phyloP scores from a whole-genome alignment of 2,113 vertebrate species.

The Pseudolaguvia tuberculata region DNA sequence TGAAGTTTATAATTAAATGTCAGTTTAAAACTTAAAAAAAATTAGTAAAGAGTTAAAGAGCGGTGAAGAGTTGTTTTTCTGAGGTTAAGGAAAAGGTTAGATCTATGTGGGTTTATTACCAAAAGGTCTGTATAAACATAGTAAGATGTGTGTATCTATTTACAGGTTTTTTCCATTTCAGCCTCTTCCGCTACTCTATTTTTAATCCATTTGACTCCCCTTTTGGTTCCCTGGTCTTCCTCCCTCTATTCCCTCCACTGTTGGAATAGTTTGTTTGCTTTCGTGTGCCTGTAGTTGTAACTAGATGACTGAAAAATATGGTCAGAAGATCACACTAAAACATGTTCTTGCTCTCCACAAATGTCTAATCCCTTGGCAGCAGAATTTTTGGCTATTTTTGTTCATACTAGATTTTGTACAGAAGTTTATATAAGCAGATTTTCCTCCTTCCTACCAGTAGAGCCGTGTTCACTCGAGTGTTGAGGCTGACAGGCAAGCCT shows the following conservation, averaged over 20 bases:
- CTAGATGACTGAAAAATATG: slow-evolving; percentile 32
- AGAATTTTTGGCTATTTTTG: slow-evolving; percentile 39
- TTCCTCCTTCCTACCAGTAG: slow-evolving; percentile 43
- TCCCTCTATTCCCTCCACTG: neutral
- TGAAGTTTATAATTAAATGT: too few species aligned
- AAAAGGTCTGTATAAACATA: neutral
- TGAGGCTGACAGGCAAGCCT: slow-evolving; percentile 36
- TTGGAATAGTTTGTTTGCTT: slow-evolving; percentile 2
- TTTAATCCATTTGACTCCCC: slow-evolving; percentile 7
- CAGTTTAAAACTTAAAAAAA: too few species aligned
- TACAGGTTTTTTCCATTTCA: neutral
- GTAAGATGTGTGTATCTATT: neutral
- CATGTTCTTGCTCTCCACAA: slow-evolving; percentile 49
- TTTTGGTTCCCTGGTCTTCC: slow-evolving; percentile 1
- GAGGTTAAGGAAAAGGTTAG: neutral
- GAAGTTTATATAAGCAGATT: slow-evolving; percentile 45
- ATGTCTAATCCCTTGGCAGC: slow-evolving; percentile 60
- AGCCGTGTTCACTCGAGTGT: slow-evolving; percentile 40
- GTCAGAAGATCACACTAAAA: slow-evolving; percentile 40
- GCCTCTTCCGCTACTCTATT: slow-evolving; percentile 19
- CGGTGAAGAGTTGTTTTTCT: neutral
- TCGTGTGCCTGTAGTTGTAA: slow-evolving; percentile 27
- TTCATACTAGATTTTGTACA: slow-evolving; percentile 24
- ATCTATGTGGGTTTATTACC: neutral
- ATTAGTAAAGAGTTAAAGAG: too few species aligned